These are phyloP conservation scores for Vidua macroura DNA, from an alignment of 2,113 vertebrate genomes.

Conservation along the genomic window DNA sequence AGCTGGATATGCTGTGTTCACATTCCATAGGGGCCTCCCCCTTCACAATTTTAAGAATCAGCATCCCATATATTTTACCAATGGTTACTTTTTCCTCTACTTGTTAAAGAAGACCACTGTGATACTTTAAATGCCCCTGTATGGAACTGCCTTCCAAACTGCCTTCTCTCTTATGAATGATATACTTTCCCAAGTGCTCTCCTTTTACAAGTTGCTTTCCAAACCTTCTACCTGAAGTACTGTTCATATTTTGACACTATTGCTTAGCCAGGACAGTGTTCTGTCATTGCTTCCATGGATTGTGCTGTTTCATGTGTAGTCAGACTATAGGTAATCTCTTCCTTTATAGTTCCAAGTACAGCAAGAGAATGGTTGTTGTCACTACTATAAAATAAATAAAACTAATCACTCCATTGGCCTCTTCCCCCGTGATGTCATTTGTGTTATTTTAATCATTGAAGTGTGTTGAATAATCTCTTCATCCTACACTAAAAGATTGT, in stretches of 20 bases:
- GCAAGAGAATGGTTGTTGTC: background rate
- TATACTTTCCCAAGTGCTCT: background rate
- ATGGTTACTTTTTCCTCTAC: background rate
- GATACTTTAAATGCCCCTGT: background rate
- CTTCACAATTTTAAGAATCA: background rate
- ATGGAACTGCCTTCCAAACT: background rate
- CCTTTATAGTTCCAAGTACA: background rate
- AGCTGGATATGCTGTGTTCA: background rate
- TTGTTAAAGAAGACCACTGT: background rate
- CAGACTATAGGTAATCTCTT: background rate
- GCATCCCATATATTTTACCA: background rate
- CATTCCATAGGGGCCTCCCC: rapidly evolving
- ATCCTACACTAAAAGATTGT: background rate
- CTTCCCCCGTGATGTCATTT: background rate
- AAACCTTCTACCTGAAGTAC: background rate
- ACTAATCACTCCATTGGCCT: background rate
- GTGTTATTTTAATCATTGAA: background rate
- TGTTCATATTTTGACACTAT: background rate
- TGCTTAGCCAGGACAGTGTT: background rate
- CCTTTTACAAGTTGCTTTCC: background rate
- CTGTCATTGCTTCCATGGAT: background rate
- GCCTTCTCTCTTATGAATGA: background rate
- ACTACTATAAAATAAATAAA: background rate
- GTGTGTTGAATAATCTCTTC: background rate
- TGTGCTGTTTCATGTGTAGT: background rate